phyloP scores from a whole-genome alignment of 2,113 vertebrate genomes.

The Pseudorectes ferrugineus region DNA sequence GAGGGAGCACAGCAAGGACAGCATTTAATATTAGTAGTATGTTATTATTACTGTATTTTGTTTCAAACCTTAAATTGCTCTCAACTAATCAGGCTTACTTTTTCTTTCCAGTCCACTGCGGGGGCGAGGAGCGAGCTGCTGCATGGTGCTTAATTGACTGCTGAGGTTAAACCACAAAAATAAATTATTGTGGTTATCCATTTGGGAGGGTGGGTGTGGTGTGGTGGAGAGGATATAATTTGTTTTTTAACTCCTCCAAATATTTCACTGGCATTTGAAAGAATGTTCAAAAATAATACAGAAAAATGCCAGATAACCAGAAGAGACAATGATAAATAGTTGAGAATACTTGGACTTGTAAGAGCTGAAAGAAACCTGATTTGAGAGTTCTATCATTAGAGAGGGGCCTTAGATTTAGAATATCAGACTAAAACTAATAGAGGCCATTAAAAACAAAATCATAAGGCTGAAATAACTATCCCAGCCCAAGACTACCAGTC shows the following conservation, averaged over 20 bases:
- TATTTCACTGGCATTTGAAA: not conserved
- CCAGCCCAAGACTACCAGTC: not conserved
- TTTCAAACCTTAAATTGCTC: not conserved
- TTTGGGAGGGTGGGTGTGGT: not conserved
- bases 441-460: not conserved
- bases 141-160: not conserved
- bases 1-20: not conserved
- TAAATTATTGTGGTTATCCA: not conserved
- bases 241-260: not conserved
- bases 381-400: not conserved
- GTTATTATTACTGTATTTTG: not conserved
- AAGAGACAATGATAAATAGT: not conserved
- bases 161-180: not conserved
- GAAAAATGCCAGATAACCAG: not conserved
- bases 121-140: rapidly evolving
- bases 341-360: not conserved
- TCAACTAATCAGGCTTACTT: not conserved
- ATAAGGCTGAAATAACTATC: not conserved
- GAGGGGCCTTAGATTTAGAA: not conserved
- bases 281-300: not conserved
- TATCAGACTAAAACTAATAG: not conserved
- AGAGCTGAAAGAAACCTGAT: not conserved
- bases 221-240: not conserved
- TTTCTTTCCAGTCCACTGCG: not conserved
- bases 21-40: not conserved